A percentile compares a stretch with the other conserved stretches of the same genome.
Conservation (phyloP, 2,888 invertebrate species). For the Tenthredo livida region DNA sequence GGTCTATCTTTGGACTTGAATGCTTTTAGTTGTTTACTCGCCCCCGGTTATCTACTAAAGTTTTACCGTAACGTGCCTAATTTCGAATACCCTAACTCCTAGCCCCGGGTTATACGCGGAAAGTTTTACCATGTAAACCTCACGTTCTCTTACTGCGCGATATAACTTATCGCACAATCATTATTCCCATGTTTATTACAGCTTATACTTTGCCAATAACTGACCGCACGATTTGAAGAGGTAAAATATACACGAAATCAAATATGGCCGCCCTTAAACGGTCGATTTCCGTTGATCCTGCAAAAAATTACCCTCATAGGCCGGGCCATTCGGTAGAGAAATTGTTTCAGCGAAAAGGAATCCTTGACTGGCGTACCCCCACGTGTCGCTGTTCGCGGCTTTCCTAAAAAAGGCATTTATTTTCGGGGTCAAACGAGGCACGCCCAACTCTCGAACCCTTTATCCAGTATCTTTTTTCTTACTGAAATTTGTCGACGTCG, state of each 20-base stretch:
- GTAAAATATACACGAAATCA: background rate
- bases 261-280: background rate
- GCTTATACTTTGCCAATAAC: background rate
- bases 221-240: background rate
- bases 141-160: background rate
- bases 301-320: slow-evolving; percentile 4
- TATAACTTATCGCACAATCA: background rate
- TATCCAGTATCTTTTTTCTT: background rate
- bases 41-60: slow-evolving; percentile 42
- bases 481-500: slow-evolving; percentile 12
- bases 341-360: slow-evolving; percentile 20
- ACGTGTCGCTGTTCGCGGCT: slow-evolving; percentile 1
- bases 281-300: slow-evolving; percentile 10
- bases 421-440: slow-evolving; percentile 31
- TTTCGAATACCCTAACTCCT: slow-evolving; percentile 22
- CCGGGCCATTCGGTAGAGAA: slow-evolving; percentile 28
- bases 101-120: slow-evolving; percentile 7
- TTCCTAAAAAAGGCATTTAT: slow-evolving; percentile 18
- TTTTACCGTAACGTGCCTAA: slow-evolving; percentile 49
- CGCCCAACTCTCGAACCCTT: background rate
- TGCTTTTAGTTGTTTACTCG: slow-evolving; percentile 47
- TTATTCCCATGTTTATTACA: background rate
- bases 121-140: slow-evolving; percentile 21
- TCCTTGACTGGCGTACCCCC: background rate
- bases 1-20: slow-evolving; percentile 39